Evolutionary conservation across 2,113 vertebrate species (phyloP).

Genomic region (Psammodynastes pulverulentus): DNA sequence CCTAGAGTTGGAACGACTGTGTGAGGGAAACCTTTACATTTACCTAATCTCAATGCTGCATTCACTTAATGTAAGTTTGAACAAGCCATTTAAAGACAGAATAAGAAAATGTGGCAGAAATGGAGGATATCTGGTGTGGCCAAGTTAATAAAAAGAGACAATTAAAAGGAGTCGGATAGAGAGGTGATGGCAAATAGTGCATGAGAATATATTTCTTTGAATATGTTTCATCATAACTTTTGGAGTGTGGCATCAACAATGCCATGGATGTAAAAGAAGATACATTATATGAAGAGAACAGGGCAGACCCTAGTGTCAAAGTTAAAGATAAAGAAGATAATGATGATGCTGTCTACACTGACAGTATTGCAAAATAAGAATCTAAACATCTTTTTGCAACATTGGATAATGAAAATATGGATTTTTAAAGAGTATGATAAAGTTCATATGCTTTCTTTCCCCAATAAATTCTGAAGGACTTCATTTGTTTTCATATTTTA

Average conservation of each 20-base stretch:
- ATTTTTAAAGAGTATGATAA: background rate
- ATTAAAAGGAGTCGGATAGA: background rate
- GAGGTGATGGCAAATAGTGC: background rate
- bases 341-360: background rate
- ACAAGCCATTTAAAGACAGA: background rate
- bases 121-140: background rate
- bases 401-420: background rate
- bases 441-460: background rate
- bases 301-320: background rate
- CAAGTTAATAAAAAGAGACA: background rate
- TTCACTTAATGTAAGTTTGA: background rate
- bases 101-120: background rate
- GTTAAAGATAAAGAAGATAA: background rate
- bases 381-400: background rate
- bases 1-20: no score
- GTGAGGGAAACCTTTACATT: no score
- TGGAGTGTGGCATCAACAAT: background rate
- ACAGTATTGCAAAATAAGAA: background rate
- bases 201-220: background rate
- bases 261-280: background rate
- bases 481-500: background rate
- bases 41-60: no score
- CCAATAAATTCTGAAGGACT: background rate
- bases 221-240: background rate
- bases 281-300: background rate